Evolutionary conservation across 1,140 invertebrate genomes (phyloP).

Genomic region (Nasonia vitripennis): DNA sequence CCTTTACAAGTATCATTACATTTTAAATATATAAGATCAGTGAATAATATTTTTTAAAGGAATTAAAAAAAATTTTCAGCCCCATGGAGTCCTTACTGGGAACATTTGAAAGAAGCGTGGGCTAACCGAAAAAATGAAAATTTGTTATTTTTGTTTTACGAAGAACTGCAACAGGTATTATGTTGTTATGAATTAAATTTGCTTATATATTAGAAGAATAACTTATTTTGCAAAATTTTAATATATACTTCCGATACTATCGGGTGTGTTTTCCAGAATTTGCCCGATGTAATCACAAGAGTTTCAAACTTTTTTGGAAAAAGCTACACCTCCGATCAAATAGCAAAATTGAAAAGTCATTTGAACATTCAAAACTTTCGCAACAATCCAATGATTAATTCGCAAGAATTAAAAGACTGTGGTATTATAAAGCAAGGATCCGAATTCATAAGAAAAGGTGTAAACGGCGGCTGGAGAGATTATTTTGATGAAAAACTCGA

Average conservation of each 20-base stretch:
- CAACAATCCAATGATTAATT: conserved; percentile 82
- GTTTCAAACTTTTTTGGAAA: conserved; percentile 79
- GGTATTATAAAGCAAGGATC: conserved; percentile 75
- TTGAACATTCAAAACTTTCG: conserved; percentile 85
- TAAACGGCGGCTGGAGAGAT: conserved; percentile 79
- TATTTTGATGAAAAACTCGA: conserved; percentile 78
- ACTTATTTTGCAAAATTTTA: too few relatives aligned
- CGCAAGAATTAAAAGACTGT: conserved; percentile 77
- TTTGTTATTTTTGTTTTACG: conserved; percentile 87
- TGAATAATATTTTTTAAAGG: too few relatives aligned
- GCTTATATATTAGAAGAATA: too few relatives aligned
- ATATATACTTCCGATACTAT: too few relatives aligned
- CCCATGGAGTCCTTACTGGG: conserved; percentile 84
- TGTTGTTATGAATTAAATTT: conserved; percentile 36
- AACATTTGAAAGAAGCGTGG: conserved; percentile 86
- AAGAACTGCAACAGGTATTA: conserved; percentile 82
- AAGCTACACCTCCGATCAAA: conserved; percentile 73
- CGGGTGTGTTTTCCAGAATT: conserved; percentile 71
- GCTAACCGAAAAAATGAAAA: conserved; percentile 79
- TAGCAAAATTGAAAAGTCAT: conserved; percentile 77
- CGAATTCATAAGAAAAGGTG: conserved; percentile 80
- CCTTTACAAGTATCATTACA: too few relatives aligned
- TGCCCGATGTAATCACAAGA: conserved; percentile 74
- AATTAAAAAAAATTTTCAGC: conserved; percentile 72
- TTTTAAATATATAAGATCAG: too few relatives aligned